Evolutionary conservation across 2,797 vertebrate species (phyloP).

Genomic region (Rhabdomys pumilio): DNA sequence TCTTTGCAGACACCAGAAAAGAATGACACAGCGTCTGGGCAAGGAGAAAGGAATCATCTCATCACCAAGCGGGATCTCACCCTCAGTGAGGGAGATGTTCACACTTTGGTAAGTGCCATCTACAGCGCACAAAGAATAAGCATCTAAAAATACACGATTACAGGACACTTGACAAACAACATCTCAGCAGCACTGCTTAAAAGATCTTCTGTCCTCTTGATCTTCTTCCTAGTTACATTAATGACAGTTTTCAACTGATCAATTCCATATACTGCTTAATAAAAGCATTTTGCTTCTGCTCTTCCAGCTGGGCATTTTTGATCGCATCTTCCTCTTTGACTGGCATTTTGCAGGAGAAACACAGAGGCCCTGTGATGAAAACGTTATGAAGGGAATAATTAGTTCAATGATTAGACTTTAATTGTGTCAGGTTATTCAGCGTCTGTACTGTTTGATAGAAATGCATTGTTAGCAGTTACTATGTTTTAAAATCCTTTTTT

Average conservation of each 20-base stretch:
- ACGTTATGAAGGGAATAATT: neutral
- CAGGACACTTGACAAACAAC: slow-evolving; percentile 34
- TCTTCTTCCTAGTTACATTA: slow-evolving; percentile 46
- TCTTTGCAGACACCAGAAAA: slow-evolving; percentile 87
- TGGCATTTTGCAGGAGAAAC: neutral
- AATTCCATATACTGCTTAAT: neutral
- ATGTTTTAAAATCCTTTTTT: neutral
- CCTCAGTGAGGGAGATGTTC: slow-evolving; percentile 90
- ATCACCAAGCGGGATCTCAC: slow-evolving; percentile 90
- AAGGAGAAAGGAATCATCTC: slow-evolving; percentile 87
- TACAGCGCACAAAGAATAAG: neutral
- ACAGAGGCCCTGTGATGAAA: neutral
- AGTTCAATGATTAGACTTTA: neutral
- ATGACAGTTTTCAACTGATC: slow-evolving; percentile 6
- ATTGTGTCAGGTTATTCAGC: neutral
- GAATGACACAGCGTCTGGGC: slow-evolving; percentile 88
- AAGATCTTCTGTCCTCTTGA: slow-evolving; percentile 18
- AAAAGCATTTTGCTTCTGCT: slow-evolving; percentile 1
- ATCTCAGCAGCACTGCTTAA: slow-evolving; percentile 55
- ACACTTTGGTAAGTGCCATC: slow-evolving; percentile 92
- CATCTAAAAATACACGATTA: slow-evolving; percentile 57
- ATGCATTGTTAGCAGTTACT: neutral
- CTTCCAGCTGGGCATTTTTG: slow-evolving; percentile 7
- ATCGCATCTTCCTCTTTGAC: neutral
- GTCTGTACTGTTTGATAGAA: slow-evolving; percentile 13